Evolutionary conservation across 2,797 vertebrate genomes (phyloP).

Genomic region (Bucorvus abyssinicus): DNA sequence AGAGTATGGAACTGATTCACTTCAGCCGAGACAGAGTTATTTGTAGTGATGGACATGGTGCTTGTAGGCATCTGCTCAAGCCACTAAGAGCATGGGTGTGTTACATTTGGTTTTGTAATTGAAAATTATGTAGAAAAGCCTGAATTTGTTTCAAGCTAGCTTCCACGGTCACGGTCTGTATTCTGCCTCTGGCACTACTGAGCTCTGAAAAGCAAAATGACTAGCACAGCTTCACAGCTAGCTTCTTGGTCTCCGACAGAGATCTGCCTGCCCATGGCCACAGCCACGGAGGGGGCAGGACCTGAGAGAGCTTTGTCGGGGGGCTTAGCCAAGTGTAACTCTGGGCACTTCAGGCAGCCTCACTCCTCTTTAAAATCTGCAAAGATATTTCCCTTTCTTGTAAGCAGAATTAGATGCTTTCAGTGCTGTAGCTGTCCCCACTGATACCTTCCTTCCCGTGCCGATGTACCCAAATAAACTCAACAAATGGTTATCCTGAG

Average conservation of each 20-base stretch:
- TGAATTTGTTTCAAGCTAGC: background rate
- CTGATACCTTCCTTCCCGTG: background rate
- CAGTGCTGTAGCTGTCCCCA: background rate
- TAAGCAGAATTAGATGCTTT: background rate
- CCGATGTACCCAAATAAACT: background rate
- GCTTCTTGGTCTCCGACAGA: background rate
- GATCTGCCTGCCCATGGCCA: background rate
- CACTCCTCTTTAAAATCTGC: background rate
- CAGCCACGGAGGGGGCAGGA: background rate
- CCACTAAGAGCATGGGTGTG: background rate
- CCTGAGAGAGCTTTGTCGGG: fast-evolving
- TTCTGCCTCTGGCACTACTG: background rate
- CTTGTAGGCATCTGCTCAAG: background rate
- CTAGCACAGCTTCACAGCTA: background rate
- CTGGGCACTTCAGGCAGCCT: background rate
- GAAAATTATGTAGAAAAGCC: background rate
- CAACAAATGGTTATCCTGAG: background rate
- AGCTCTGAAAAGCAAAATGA: background rate
- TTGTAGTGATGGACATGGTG: background rate
- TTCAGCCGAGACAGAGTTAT: background rate
- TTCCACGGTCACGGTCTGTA: background rate
- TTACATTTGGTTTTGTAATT: background rate
- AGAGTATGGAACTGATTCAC: background rate
- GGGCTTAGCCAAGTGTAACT: background rate
- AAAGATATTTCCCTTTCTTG: background rate